A percentile compares a stretch with the other conserved stretches of the same genome.
Evolutionary conservation across 2,113 vertebrate genomes (phyloP).

Genomic region (Myrmecobius fasciatus): DNA sequence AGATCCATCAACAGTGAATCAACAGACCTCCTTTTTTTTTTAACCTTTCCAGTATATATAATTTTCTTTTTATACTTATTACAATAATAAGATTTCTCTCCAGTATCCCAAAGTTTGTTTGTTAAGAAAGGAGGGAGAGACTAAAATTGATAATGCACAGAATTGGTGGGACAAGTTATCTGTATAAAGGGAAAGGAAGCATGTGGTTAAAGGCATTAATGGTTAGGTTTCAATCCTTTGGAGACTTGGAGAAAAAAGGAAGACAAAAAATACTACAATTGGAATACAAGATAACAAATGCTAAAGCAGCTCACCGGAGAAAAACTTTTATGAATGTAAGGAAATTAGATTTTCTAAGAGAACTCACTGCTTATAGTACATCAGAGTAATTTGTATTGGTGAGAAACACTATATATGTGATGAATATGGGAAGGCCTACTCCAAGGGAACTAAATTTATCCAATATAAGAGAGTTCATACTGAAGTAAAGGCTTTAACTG

Average conservation of each 20-base stretch:
- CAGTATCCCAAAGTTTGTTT: neutral
- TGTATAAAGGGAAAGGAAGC: neutral
- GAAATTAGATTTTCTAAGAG: neutral
- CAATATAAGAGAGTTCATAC: neutral
- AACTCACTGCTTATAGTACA: neutral
- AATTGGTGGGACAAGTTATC: neutral
- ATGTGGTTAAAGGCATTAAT: neutral
- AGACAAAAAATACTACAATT: neutral
- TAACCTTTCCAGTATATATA: neutral
- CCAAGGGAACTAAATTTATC: neutral
- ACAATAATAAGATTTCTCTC: neutral
- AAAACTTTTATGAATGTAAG: neutral
- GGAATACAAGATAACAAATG: neutral
- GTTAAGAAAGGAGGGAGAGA: neutral
- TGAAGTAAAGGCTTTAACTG: neutral
- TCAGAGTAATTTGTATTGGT: neutral
- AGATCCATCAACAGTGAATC: neutral
- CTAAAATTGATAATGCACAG: neutral
- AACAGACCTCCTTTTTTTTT: neutral
- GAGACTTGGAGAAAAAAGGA: neutral
- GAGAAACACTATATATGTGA: neutral
- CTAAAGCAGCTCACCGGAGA: neutral
- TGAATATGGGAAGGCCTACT: neutral
- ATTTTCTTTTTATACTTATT: neutral
- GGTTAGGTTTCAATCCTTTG: neutral